Base-by-base conservation (phyloP, 2,888 invertebrate species). In the Perdita meconis region DNA sequence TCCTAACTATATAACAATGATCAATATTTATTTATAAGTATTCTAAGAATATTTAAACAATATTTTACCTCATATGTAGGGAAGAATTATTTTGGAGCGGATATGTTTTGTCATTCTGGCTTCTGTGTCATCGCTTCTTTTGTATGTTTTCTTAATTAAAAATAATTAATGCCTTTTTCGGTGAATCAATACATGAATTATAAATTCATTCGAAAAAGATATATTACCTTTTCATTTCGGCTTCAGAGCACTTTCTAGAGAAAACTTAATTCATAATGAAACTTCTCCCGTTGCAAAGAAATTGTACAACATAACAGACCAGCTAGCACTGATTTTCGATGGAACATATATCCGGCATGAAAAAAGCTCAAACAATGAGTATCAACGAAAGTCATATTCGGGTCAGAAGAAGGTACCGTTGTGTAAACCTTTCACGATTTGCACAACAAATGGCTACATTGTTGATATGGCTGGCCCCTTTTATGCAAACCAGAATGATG, bases 401-500 rank as follows among this genome's bases (percentile, higher is more conserved):
- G 30, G 2, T 30, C 30, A 30, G 30, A 30, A 30, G 30, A 30
- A 30, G 30, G 30, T 30, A 30, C 79, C 80, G 13, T 55, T 87
- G 1, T 84, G 83, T 47, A 87, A 87, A 57, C 84, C 84, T 42
- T 86, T 83, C 56, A 87, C 84, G n/a, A 57, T 85, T 47, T 85
- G 81, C 67, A 77, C 85, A n/a, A 83, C 83, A 5, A 69, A 84
- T 60, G 81, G 82, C 8, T 83, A 74, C 47, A 61, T 85, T 24
- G 68, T 85, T 40, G 84, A 87, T 10, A 26, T 55, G 34, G 2
- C 36, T 0, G 19, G 55, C 0, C 34, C 55, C 16, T 55, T 55
- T 12, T 55, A 55, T 36, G 55, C 55, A 6, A 55, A 13, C 2
- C 6, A 55, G 10, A 55, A 55, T 26, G 55, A 36, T 34, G 55